Conservation (phyloP, 2,797 vertebrate species). For the Bufotes viridis region DNA sequence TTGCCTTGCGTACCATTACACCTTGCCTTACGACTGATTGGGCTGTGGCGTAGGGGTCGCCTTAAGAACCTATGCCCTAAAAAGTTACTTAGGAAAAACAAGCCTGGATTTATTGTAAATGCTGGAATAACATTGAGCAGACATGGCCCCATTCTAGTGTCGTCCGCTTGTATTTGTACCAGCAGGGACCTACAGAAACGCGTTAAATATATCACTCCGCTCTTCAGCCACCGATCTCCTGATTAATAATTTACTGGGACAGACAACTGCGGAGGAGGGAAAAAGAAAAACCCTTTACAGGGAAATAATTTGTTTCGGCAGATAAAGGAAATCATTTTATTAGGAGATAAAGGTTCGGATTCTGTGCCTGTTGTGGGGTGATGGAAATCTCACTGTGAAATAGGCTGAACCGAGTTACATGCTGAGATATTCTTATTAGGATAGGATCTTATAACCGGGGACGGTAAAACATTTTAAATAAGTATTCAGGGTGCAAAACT, state of each 20-base stretch:
- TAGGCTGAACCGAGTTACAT: conserved; percentile 16
- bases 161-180: conserved; percentile 32
- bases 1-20: not conserved
- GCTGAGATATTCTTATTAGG: conserved; percentile 54
- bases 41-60: not conserved
- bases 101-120: conserved; percentile 6
- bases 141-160: conserved; percentile 26
- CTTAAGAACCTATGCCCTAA: not conserved
- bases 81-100: not conserved
- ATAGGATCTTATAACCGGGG: conserved; percentile 21
- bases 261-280: conserved; percentile 58
- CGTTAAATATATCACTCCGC: conserved; percentile 53
- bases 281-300: conserved; percentile 48
- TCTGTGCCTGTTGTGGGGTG: conserved; percentile 59
- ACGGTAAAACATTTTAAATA: conserved; percentile 13
- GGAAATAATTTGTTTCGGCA: conserved; percentile 61
- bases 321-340: conserved; percentile 63
- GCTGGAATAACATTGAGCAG: conserved; percentile 17
- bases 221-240: conserved; percentile 60
- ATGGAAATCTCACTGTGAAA: conserved; percentile 56
- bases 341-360: conserved; percentile 59
- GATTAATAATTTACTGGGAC: conserved; percentile 62
- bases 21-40: not conserved
- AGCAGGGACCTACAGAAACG: conserved; percentile 42
- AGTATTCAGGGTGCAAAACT: conserved; percentile 28